A percentile compares a stretch with the other conserved stretches of the same genome.
These are phyloP conservation scores for Crax fasciolata DNA, from an alignment of 2,797 vertebrate species.

Conservation along the genomic window DNA sequence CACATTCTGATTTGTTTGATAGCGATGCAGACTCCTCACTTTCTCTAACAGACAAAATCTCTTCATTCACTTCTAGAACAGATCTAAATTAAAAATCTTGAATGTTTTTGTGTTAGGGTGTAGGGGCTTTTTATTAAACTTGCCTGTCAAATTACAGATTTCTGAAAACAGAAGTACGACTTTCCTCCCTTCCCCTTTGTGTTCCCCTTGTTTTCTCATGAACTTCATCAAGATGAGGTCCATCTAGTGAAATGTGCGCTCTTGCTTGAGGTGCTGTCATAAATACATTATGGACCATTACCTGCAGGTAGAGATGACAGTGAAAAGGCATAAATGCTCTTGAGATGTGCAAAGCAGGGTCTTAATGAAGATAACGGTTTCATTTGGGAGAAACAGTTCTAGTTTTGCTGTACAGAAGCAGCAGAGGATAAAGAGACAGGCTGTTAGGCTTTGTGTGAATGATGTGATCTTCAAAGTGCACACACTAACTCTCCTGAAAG, in stretches of 20 bases:
- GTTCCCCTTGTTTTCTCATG: background rate
- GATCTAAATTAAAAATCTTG: background rate
- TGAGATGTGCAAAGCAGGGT: background rate
- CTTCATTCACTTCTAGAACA: background rate
- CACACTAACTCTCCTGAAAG: background rate
- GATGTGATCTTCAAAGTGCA: background rate
- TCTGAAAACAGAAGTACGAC: background rate
- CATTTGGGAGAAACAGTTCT: background rate
- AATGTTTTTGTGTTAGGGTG: background rate
- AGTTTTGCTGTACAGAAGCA: background rate
- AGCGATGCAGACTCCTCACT: background rate
- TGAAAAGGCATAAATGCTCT: background rate
- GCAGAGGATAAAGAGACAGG: background rate
- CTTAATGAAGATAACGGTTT: background rate
- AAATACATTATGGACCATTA: background rate
- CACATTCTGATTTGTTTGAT: constrained; percentile 9
- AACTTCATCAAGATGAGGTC: background rate
- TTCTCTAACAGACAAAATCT: background rate
- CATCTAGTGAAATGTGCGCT: background rate
- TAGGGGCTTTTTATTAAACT: background rate
- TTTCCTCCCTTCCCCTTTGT: background rate
- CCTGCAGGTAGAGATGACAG: background rate
- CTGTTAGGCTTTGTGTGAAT: background rate
- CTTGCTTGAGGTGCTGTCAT: background rate
- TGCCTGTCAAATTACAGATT: background rate